Conservation (phyloP, 2,113 vertebrate genomes). For the Odontophorus gujanensis region DNA sequence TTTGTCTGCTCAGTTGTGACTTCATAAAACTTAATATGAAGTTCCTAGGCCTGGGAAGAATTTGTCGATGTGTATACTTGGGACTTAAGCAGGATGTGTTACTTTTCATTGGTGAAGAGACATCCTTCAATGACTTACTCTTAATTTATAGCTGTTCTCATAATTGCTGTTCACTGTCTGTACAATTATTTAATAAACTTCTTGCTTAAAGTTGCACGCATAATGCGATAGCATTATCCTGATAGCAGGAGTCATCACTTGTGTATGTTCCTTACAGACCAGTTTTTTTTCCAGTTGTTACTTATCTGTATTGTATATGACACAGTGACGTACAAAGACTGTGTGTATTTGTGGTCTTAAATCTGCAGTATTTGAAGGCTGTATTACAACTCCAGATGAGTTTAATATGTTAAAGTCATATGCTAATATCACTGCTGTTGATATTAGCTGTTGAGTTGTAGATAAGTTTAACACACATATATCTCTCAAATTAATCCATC, state of each 20-base stretch:
- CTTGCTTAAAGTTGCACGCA: not conserved
- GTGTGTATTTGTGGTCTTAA: not conserved
- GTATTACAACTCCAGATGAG: not conserved
- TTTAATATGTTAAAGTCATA: not conserved
- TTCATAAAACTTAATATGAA: not conserved
- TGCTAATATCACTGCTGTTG: not conserved
- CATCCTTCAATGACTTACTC: not conserved
- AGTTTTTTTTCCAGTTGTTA: not conserved
- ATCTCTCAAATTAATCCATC: not conserved
- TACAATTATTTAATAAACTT: not conserved
- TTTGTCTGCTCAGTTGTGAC: not conserved
- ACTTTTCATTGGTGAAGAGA: not conserved
- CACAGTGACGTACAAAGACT: not conserved
- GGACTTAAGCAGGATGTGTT: not conserved
- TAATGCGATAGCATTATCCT: not conserved
- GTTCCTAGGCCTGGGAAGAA: not conserved
- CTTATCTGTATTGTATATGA: not conserved
- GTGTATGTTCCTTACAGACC: not conserved
- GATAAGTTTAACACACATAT: fast-evolving
- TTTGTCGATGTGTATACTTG: not conserved
- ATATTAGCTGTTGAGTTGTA: not conserved
- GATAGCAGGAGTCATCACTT: not conserved
- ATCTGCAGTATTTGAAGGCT: not conserved
- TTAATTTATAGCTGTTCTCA: not conserved
- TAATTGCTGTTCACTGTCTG: not conserved